Evolutionary conservation across 2,888 invertebrate genomes (phyloP).

Genomic region (Melanotus villosus): DNA sequence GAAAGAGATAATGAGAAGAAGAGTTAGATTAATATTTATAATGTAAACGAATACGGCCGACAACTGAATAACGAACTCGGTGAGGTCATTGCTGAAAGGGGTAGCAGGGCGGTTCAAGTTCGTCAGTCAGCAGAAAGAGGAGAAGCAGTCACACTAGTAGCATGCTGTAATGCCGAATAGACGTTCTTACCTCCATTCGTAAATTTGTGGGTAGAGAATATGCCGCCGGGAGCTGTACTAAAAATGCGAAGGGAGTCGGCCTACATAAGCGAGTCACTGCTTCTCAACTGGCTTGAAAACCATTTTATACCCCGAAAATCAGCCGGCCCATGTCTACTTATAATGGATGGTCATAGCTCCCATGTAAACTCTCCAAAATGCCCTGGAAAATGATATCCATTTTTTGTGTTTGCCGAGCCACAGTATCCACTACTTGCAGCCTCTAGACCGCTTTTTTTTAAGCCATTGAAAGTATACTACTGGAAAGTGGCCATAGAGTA

Average conservation of each 20-base stretch:
- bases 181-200: too few species aligned
- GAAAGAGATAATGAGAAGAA: too few species aligned
- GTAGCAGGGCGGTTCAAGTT: too few species aligned
- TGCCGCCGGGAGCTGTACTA: background rate
- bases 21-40: too few species aligned
- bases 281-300: background rate
- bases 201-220: too few species aligned
- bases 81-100: too few species aligned
- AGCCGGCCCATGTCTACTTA: background rate
- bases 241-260: background rate
- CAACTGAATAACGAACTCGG: too few species aligned
- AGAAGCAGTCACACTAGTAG: too few species aligned
- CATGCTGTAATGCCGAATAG: too few species aligned
- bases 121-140: too few species aligned
- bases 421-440: conserved; percentile 11
- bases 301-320: background rate
- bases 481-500: background rate
- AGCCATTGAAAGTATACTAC: conserved; percentile 10
- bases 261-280: background rate
- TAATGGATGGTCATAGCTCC: background rate
- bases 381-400: background rate
- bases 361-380: conserved; percentile 2
- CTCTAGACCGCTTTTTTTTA: conserved; percentile 4
- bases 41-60: too few species aligned
- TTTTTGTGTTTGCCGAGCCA: background rate